Percentiles rank a stretch among this genome's conserved stretches.
Conservation (phyloP, 2,797 vertebrate species). For the Parambassis ranga region DNA sequence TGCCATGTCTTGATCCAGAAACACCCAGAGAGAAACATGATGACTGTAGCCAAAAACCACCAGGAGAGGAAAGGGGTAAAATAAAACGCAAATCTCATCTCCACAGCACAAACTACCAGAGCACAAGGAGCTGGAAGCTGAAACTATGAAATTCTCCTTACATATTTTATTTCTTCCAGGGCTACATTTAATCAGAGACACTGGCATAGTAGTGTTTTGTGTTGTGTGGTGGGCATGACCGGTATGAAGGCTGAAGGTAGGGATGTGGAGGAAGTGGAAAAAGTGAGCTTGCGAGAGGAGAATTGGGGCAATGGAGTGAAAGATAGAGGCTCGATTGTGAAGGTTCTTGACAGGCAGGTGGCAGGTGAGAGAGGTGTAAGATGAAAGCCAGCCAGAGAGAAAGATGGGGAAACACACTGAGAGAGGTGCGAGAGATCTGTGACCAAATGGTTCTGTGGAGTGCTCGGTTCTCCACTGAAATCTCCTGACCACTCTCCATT, state of each 20-base stretch:
- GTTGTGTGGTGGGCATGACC: conserved; percentile 28
- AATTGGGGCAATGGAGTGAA: conserved; percentile 28
- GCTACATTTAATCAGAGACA: conserved; percentile 69
- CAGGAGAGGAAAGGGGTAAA: conserved; percentile 34
- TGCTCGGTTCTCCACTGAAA: conserved; percentile 38
- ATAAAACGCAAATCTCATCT: conserved; percentile 24
- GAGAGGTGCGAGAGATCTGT: conserved; percentile 39
- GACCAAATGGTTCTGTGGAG: conserved; percentile 56
- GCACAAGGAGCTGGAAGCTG: conserved; percentile 24
- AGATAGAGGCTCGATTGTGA: conserved; percentile 66
- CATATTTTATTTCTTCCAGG: conserved; percentile 64
- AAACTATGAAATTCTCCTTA: conserved; percentile 49
- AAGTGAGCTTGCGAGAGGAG: conserved; percentile 29
- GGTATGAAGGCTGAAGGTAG: conserved; percentile 24
- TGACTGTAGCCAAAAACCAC: conserved; percentile 59
- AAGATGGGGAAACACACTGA: conserved; percentile 33
- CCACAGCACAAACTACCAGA: conserved; percentile 24
- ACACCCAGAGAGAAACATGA: conserved; percentile 66
- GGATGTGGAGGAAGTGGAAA: conserved; percentile 23
- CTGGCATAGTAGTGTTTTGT: conserved; percentile 44
- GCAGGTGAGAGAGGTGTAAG: conserved; percentile 63
- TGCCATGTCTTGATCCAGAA: conserved; percentile 69
- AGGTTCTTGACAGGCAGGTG: conserved; percentile 66
- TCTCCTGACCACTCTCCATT: conserved; percentile 57
- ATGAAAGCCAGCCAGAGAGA: conserved; percentile 57